Percentiles rank a stretch among this genome's conserved stretches.
Conservation (phyloP, 2,797 vertebrate species). For the Lacerta viridis region DNA sequence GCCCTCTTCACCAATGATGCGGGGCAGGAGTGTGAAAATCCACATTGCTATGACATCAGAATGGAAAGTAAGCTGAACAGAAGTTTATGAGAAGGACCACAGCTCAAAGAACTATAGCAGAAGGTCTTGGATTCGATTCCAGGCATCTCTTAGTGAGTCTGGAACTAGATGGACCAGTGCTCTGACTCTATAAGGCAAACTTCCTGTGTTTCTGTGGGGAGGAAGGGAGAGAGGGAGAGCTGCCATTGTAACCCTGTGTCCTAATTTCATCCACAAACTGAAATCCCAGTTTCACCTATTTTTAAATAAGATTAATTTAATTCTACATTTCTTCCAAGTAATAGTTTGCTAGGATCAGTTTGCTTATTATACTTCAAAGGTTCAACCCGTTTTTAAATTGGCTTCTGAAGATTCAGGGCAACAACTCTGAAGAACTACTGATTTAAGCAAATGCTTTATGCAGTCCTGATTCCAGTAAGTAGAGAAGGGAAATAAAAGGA, state of each 20-base stretch:
- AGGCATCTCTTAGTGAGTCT: too few relatives aligned
- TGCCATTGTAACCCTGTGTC: too few relatives aligned
- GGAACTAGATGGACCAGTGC: too few relatives aligned
- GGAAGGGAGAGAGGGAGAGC: too few relatives aligned
- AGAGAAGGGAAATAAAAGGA: background rate
- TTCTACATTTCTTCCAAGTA: background rate
- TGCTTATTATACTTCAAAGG: conserved; percentile 1
- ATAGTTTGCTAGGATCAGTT: background rate
- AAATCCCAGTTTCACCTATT: too few relatives aligned
- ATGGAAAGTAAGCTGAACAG: background rate
- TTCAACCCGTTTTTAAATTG: background rate
- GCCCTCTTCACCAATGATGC: background rate
- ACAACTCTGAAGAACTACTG: background rate
- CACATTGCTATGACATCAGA: background rate
- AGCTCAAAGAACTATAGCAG: too few relatives aligned
- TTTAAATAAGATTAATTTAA: too few relatives aligned
- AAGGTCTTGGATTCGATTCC: too few relatives aligned
- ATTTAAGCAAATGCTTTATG: conserved; percentile 12
- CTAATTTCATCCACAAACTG: too few relatives aligned
- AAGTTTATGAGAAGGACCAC: too few relatives aligned
- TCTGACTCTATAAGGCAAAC: too few relatives aligned
- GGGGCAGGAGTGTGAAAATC: background rate
- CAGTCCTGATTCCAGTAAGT: conserved; percentile 7
- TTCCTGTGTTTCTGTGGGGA: too few relatives aligned
- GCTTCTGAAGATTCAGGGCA: background rate